A percentile compares a stretch with the other conserved stretches of the same genome.
phyloP scores from a whole-genome alignment of 2,888 invertebrate species.

The Caenorhabditis sp. region DNA sequence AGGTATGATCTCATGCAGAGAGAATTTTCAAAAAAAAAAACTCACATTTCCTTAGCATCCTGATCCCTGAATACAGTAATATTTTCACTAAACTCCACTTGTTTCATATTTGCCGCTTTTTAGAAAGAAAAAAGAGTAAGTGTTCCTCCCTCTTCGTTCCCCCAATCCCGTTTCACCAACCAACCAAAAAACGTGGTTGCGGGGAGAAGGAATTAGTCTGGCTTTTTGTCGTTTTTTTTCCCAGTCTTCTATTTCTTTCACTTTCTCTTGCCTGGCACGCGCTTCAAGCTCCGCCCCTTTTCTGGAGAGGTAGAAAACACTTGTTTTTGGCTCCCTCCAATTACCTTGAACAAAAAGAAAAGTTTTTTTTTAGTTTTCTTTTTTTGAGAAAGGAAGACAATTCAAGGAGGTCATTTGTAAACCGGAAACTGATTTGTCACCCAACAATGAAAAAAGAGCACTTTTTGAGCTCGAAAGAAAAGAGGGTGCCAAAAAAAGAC shows the following conservation, averaged over 20 bases:
- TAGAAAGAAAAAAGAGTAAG: neutral
- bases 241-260: no score
- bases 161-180: no score
- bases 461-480: neutral
- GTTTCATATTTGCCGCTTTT: neutral
- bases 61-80: neutral
- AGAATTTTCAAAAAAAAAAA: no score
- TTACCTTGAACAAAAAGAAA: neutral
- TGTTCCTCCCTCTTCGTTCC: neutral
- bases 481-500: no score
- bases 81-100: neutral
- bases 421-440: neutral
- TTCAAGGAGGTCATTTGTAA: neutral
- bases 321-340: neutral
- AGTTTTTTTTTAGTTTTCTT: neutral
- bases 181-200: no score
- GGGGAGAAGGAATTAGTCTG: neutral
- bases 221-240: neutral
- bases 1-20: no score
- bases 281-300: neutral
- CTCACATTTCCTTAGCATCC: neutral
- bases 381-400: neutral
- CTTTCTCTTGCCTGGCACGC: no score
- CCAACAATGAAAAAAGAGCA: neutral
- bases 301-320: neutral